Conservation (phyloP, 92 coral and sea anemone genomes). For the Zoanthus sansibaricus region DNA sequence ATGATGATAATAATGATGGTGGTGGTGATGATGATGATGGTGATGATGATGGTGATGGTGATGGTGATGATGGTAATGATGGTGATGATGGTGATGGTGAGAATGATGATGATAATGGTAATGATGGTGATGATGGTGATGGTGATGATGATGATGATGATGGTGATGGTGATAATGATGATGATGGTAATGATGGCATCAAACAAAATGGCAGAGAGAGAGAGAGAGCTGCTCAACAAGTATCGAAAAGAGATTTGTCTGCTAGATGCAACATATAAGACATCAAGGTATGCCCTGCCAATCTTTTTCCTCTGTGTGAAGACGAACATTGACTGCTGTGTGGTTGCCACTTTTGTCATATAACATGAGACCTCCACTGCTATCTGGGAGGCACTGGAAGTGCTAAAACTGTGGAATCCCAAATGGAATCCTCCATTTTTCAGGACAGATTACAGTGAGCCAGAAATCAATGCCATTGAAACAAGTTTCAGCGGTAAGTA, state of each 20-base stretch:
- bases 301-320: slow-evolving; percentile 62
- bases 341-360: slow-evolving; percentile 66
- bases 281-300: slow-evolving; percentile 68
- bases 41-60: too few relatives aligned
- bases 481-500: slow-evolving; percentile 30
- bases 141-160: too few relatives aligned
- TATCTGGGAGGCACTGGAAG: slow-evolving; percentile 58
- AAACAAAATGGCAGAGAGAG: slow-evolving; percentile 53
- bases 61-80: too few relatives aligned
- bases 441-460: slow-evolving; percentile 55
- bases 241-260: slow-evolving; percentile 63
- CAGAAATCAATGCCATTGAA: slow-evolving; percentile 64
- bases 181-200: too few relatives aligned
- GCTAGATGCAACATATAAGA: slow-evolving; percentile 67
- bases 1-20: too few relatives aligned
- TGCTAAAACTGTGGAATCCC: slow-evolving; percentile 60
- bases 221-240: slow-evolving; percentile 48
- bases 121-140: too few relatives aligned
- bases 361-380: slow-evolving; percentile 53
- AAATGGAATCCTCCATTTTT: slow-evolving; percentile 54
- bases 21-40: too few relatives aligned
- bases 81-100: too few relatives aligned
- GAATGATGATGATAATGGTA: too few relatives aligned
- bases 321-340: slow-evolving; percentile 69
- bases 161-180: too few relatives aligned